These are phyloP conservation scores for Dendrolimus punctatus DNA, from an alignment of 1,140 invertebrate species.

Conservation along the genomic window DNA sequence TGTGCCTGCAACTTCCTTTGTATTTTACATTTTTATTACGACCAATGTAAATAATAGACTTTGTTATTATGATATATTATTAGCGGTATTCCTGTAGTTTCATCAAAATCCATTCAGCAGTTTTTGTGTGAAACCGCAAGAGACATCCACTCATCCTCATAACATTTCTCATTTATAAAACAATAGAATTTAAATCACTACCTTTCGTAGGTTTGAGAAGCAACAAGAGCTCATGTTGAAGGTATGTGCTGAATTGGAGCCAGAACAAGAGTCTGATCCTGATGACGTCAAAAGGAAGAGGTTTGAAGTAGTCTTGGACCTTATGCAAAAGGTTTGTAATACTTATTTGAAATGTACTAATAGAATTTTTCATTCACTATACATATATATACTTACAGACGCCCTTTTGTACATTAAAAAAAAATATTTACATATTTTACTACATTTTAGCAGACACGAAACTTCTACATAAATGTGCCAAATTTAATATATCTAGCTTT, in stretches of 20 bases:
- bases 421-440: no score
- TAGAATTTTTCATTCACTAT: neutral
- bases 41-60: no score
- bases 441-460: no score
- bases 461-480: no score
- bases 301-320: constrained; percentile 82
- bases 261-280: constrained; percentile 80
- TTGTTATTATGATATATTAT: neutral
- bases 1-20: neutral
- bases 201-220: constrained; percentile 75
- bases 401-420: neutral
- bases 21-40: constrained; percentile 9
- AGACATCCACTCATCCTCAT: neutral
- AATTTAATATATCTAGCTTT: no score
- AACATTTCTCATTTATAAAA: no score
- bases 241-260: constrained; percentile 83
- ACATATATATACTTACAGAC: neutral
- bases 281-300: constrained; percentile 81
- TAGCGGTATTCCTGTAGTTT: neutral
- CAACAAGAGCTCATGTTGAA: constrained; percentile 85
- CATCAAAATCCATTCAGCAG: no score
- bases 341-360: constrained; percentile 1
- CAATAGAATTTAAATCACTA: neutral
- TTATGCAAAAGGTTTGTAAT: constrained; percentile 84
- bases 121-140: no score